phyloP scores from a whole-genome alignment of 2,888 invertebrate species.

The Elysia crispata region DNA sequence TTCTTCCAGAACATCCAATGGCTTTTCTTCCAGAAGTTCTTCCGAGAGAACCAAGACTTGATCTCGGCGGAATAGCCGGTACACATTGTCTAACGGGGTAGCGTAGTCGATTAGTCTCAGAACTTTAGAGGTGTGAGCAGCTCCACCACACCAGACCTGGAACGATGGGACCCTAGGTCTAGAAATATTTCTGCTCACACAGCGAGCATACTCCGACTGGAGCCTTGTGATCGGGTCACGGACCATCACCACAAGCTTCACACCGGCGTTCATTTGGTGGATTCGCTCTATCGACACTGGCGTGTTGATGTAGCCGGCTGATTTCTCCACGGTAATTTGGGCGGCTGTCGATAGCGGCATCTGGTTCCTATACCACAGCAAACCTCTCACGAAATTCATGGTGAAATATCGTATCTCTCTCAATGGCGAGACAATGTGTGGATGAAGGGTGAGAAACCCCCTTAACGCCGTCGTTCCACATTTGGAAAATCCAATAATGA shows the following conservation, averaged over 20 bases:
- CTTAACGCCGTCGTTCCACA: too few relatives aligned
- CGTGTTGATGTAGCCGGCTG: background rate
- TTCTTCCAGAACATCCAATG: constrained; percentile 19
- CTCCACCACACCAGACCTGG: too few relatives aligned
- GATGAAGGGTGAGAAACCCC: too few relatives aligned
- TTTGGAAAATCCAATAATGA: too few relatives aligned
- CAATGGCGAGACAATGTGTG: too few relatives aligned
- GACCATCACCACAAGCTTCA: constrained; percentile 9
- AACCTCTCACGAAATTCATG: too few relatives aligned
- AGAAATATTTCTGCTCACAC: too few relatives aligned
- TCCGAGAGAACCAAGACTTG: constrained; percentile 29
- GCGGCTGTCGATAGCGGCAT: background rate
- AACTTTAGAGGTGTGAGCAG: too few relatives aligned
- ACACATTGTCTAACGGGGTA: background rate
- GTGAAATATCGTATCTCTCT: too few relatives aligned
- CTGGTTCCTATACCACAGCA: too few relatives aligned
- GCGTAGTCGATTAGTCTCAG: constrained; percentile 1
- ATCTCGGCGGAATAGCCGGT: background rate
- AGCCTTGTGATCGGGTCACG: constrained; percentile 5
- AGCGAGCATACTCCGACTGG: background rate
- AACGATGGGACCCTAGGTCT: too few relatives aligned
- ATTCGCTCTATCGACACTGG: background rate
- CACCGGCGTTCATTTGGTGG: background rate
- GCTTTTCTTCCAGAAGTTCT: constrained; percentile 17
- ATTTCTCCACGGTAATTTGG: constrained; percentile 1